phyloP scores from a whole-genome alignment of 2,113 vertebrate genomes.

The Lepidothrix coronata region DNA sequence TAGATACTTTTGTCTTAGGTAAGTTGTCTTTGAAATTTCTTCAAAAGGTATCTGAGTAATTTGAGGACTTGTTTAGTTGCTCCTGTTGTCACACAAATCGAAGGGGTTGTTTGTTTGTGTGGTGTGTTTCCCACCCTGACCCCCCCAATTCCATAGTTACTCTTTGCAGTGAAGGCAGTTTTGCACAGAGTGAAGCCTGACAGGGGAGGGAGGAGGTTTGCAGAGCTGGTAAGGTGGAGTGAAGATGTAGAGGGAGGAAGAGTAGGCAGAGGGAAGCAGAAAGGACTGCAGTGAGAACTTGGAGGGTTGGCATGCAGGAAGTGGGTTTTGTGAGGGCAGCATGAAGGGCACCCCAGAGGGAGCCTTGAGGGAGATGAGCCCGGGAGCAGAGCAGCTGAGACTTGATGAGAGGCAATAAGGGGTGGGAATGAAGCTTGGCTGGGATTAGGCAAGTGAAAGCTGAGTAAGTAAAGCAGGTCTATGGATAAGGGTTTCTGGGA shows the following conservation, averaged over 20 bases:
- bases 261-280: neutral
- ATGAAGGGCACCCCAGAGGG: neutral
- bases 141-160: fast-evolving
- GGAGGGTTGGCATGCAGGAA: neutral
- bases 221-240: neutral
- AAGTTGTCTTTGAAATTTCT: neutral
- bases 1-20: neutral
- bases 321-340: neutral
- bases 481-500: neutral
- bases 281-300: neutral
- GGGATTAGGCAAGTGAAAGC: neutral
- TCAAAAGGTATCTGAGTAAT: neutral
- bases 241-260: neutral
- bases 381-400: fast-evolving
- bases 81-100: neutral
- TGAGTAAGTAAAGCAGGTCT: neutral
- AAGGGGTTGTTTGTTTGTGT: neutral
- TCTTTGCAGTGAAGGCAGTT: neutral
- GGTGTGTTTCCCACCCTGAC: neutral
- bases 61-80: neutral
- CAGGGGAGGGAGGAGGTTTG: neutral
- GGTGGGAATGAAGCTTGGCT: neutral
- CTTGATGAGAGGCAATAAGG: neutral
- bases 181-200: neutral
- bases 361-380: neutral